Base-by-base conservation (phyloP, 2,797 vertebrate species). In the Sebastes kiyomatsui region DNA sequence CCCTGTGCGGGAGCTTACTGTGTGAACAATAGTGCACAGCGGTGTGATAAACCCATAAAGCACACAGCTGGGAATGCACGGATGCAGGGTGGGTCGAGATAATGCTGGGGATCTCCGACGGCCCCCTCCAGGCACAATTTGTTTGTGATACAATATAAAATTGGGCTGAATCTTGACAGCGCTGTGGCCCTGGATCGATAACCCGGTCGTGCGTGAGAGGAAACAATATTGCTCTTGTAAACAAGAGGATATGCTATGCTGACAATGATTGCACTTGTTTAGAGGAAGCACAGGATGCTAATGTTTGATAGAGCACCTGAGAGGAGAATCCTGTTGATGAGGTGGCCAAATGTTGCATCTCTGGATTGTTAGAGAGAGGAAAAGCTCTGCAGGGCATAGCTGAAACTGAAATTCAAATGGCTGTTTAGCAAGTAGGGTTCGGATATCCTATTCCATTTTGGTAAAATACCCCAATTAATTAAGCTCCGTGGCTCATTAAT, bases 11-110 rank as follows among this genome's bases (percentile, higher is more conserved):
- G 80, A 75, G 85, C 88, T 89, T 77, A 72, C 72, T 46, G 85
- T 86, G 92, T 54, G 87, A 92, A 93, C 84, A 90, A 85, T 80
- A 80, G 78, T 73, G 85, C 80, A 70, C 72, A 59, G 82, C 16
- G 58, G 90, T 79, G 91, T 72, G 82, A 92, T 93, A 86, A 95
- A 88, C 49, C 83, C 56, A 56, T 78, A 85, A 90, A 93, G 83
- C 84, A 80, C 88, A 70, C 77, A 80, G 73, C 82, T 74, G 92
- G 86, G 86, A 87, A 62, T 22, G 60, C 64, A 68, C 18, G 55
- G 77, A 85, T 73, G 81, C 77, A 87, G 86, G 81, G 59, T 64
- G 70, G 73, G 67, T 22, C 10, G 71, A 85, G 88, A 89, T 90
- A 85, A 84, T 30, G 33, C 76, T 28, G 62, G 80, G 46, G 86